Conservation (phyloP, 2,797 vertebrate genomes). For the Tachyglossus aculeatus region DNA sequence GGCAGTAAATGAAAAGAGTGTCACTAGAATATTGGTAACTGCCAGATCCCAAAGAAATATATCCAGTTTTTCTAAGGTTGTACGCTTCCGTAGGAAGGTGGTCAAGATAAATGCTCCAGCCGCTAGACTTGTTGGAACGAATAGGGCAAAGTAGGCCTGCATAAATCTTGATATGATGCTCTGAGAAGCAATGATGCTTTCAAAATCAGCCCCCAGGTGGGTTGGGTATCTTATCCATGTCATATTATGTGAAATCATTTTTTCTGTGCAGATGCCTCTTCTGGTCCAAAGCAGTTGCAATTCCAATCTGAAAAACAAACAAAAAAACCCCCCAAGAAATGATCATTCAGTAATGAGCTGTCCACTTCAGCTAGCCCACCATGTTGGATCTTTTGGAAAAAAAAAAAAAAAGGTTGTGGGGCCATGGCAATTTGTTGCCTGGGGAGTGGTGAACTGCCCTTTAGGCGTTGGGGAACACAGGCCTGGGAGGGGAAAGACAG, state of each 20-base stretch:
- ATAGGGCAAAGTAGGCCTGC: constrained; percentile 70
- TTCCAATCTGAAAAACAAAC: constrained; percentile 31
- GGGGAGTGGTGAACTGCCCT: too few species aligned
- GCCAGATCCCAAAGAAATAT: constrained; percentile 72
- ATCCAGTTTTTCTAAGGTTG: constrained; percentile 65
- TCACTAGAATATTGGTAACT: constrained; percentile 74
- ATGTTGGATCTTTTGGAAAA: background rate
- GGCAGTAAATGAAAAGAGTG: constrained; percentile 77
- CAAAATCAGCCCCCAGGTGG: background rate
- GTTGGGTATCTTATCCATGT: constrained; percentile 68
- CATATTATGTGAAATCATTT: constrained; percentile 63
- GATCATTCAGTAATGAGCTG: background rate
- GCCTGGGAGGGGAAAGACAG: too few species aligned
- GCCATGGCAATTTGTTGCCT: too few species aligned
- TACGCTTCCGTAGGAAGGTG: constrained; percentile 63
- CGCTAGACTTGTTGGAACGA: constrained; percentile 69
- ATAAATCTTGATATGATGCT: constrained; percentile 74
- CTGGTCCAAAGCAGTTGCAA: background rate
- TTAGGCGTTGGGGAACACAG: too few species aligned
- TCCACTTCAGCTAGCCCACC: background rate
- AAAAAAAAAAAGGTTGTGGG: background rate
- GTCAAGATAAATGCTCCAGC: constrained; percentile 72
- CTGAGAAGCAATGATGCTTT: constrained; percentile 65
- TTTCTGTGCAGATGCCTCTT: too few species aligned
- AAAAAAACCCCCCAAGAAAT: constrained; percentile 17